Conservation (phyloP, 2,113 vertebrate species). For the Clarias macrocephalus region DNA sequence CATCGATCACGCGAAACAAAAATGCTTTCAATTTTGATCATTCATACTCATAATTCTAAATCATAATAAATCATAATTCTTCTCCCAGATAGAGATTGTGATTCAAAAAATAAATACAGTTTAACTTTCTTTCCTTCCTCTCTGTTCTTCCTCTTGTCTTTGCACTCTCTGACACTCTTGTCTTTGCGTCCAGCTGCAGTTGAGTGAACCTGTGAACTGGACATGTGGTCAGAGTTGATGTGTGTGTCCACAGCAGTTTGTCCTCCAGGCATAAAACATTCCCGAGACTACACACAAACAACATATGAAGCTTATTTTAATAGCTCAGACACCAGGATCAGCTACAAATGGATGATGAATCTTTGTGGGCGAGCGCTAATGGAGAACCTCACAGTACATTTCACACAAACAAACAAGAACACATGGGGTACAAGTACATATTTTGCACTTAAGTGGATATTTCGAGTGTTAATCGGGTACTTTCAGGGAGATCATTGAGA, state of each 20-base stretch:
- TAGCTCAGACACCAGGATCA: background rate
- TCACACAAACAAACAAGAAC: background rate
- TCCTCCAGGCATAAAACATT: constrained; percentile 1
- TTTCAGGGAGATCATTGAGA: background rate
- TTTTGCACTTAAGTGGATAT: background rate
- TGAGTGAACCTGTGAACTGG: background rate
- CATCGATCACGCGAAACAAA: background rate
- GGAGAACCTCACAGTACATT: background rate
- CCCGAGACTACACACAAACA: background rate
- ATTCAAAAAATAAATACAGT: background rate
- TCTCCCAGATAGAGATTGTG: background rate
- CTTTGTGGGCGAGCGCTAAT: background rate
- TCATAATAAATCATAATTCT: background rate
- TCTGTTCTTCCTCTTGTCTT: background rate
- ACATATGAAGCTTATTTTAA: background rate
- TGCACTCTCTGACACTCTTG: background rate
- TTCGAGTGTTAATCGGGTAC: background rate
- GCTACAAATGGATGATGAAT: background rate
- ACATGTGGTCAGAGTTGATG: background rate
- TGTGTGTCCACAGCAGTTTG: background rate
- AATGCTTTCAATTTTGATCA: background rate
- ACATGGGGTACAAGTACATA: background rate
- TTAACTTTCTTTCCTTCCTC: background rate
- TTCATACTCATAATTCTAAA: too few species aligned
- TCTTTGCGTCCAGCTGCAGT: background rate